phyloP scores from a whole-genome alignment of 2,113 vertebrate genomes.

The Fregetta grallaria region DNA sequence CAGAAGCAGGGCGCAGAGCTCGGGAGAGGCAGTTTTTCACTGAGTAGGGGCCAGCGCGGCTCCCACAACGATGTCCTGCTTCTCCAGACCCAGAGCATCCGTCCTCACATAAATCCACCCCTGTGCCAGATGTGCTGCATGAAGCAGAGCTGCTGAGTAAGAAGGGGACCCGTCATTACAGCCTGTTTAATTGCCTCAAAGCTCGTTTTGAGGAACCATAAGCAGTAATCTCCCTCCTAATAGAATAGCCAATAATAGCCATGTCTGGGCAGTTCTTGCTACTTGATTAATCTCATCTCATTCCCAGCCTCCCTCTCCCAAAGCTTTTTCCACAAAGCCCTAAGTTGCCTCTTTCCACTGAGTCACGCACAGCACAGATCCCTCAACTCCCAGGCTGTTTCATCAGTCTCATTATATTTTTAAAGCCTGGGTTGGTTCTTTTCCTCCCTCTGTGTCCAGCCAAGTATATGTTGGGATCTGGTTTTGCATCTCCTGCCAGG shows the following conservation, averaged over 20 bases:
- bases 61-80: not conserved
- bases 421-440: not conserved
- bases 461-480: not conserved
- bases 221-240: not conserved
- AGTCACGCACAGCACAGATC: not conserved
- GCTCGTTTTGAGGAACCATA: not conserved
- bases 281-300: not conserved
- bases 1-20: not conserved
- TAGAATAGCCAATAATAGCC: not conserved
- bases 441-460: not conserved
- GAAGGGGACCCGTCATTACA: not conserved
- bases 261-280: not conserved
- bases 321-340: conserved; percentile 4
- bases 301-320: not conserved
- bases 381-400: not conserved
- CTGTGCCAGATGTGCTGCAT: not conserved
- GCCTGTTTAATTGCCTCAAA: not conserved
- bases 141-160: not conserved
- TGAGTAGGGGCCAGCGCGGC: accelerated
- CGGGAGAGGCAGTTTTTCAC: not conserved
- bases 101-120: not conserved
- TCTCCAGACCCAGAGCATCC: not conserved
- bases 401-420: not conserved
- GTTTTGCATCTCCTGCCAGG: not conserved
- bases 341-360: not conserved